Base-by-base conservation (phyloP, 2,113 vertebrate genomes). In the Odobenus rosmarus region DNA sequence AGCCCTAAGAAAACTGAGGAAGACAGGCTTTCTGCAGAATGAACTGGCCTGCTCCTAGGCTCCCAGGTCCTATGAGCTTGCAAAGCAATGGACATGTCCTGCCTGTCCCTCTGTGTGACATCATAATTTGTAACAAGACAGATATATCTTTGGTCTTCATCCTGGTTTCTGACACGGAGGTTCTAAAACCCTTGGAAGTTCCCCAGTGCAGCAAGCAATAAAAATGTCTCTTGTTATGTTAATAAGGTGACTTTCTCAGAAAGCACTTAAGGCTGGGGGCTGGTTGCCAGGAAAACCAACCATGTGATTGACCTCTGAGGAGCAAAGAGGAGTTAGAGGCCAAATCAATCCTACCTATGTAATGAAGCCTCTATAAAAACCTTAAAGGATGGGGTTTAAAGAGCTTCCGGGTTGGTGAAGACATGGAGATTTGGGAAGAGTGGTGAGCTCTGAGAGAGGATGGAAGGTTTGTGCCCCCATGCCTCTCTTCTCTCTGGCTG, bases 51-150 rank as follows among this genome's bases (percentile, higher is more conserved):
- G 33, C n/a, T 26, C 49, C 36, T 31, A 7, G 16, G n/a, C 59
- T 26, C 51, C 4, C 2, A 6, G 49, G 80, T 6, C 53, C 53
- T 0, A 0, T 0, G 82, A 55, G 19, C n/a, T 79, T 16, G 18
- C 6, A 1, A 2, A 33, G 49, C 21, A 26, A 71, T 4, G 18
- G 39, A 7, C 2, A 2, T 12, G 55, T n/a, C 46, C 7, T 1
- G 31, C 46, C 11, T 53, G 7, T 12, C 16, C 23, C 36, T 81
- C 51, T 88, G 9, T 49, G 19, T 13, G 42, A 79, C 13, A 28
- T 33, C n/a, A 9, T 14, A 46, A 62, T 36, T 53, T 79, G 49
- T 53, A 53, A 79, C 46, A 53, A 79, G 28, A 33, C 14, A 76
- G 18, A 33, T 18, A 0, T 21, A 53, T 74, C 31, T 53, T 53